Evolutionary conservation across 2,797 vertebrate species (phyloP), one percentile per base, ranked within the genome.

Genomic region (Bufotes viridis): DNA sequence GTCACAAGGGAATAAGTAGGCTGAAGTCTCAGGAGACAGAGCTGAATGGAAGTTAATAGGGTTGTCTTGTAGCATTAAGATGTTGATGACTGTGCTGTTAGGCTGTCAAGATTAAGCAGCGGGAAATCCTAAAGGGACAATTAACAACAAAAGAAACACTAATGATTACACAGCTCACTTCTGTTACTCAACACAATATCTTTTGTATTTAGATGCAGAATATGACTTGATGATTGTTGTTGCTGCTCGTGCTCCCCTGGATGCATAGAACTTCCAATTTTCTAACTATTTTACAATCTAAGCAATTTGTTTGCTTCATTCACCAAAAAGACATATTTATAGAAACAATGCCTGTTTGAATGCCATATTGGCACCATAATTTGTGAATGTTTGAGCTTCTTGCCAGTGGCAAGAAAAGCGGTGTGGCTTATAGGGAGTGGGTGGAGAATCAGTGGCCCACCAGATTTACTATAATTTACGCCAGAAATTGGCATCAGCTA

Each of bases 21-120:
- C 84, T 86, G 81, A 20, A 80, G 82, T 87, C 80, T 70, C 88
- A 18, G 74, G 85, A 87, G 85, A 84, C 34, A 42, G 24, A 24
- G 82, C 81, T 84, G 88, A 87, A 84, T 84, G 42, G 81, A 89
- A 89, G 88, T 89, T 89, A 89, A 89, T 89, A 87, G 85, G 85
- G 75, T 80, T 89, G 88, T 89, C 88, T 87, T 89, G 88, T 89
- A 89, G 85, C 80, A 89, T 89, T 89, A 89, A 84, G 81, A 89
- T 87, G 88, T 87, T 87, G 88, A 89, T 89, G 85, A 89, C 74
- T 81, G 63, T 74, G 57, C 81, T 84, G 88, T 89, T 69, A 87
- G 75, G 85, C 78, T 87, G 88, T 87, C 88, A 89, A 65, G 57
- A 79, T n/a, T 14, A 83, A 72, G 55, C 85, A 79, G 67, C 65